Percentiles rank a stretch among this genome's conserved stretches.
phyloP scores from a whole-genome alignment of 2,888 invertebrate species.

The Drosophila pegasa region DNA sequence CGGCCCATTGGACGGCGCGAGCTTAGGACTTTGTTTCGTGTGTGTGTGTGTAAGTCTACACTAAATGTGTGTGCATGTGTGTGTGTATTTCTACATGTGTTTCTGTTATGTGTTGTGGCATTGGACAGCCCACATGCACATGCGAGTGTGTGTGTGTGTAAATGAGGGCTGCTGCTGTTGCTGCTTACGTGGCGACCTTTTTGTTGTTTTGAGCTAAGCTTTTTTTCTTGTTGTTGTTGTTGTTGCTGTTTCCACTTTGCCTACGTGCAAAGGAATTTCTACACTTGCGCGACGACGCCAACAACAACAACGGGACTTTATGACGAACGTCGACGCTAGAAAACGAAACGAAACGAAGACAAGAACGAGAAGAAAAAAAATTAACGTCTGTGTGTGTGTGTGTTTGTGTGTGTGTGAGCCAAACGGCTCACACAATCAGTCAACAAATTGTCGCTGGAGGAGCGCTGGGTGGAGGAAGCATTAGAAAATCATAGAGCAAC shows the following conservation, averaged over 20 bases:
- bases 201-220: constrained; percentile 60
- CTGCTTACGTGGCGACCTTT: constrained; percentile 70
- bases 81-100: constrained; percentile 10
- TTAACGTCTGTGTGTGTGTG: constrained; percentile 34
- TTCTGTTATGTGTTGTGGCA: constrained; percentile 52
- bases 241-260: constrained; percentile 41
- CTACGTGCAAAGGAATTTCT: constrained; percentile 78
- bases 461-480: constrained; percentile 59
- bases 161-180: constrained; percentile 39
- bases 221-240: constrained; percentile 39
- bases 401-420: constrained; percentile 35
- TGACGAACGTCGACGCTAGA: constrained; percentile 68
- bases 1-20: constrained; percentile 38
- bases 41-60: constrained; percentile 12
- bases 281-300: constrained; percentile 64
- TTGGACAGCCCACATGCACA: constrained; percentile 65
- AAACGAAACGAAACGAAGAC: constrained; percentile 76
- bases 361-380: constrained; percentile 46
- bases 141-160: constrained; percentile 1
- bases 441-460: constrained; percentile 62
- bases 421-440: constrained; percentile 56
- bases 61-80: neutral
- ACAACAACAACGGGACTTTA: constrained; percentile 78
- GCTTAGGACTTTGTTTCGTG: constrained; percentile 50
- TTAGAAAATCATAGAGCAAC: constrained; percentile 70